Evolutionary conservation across 2,113 vertebrate genomes (phyloP).

Genomic region (Indicator indicator): DNA sequence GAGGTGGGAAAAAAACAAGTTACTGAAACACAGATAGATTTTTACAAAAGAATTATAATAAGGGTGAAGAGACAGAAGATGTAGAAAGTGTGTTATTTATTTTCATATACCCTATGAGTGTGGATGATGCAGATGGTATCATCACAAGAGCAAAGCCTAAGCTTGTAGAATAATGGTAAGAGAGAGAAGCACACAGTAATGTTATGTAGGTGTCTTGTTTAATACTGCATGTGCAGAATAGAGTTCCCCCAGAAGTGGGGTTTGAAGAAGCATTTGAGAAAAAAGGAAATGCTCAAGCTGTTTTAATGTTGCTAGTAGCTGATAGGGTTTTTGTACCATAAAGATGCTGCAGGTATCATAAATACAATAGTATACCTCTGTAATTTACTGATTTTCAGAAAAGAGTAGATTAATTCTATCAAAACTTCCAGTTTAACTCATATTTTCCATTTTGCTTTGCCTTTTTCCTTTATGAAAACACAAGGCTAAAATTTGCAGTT

Average conservation of each 20-base stretch:
- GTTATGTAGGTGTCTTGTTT: neutral
- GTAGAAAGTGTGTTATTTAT: neutral
- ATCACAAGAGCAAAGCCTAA: neutral
- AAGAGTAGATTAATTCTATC: neutral
- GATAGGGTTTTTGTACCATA: neutral
- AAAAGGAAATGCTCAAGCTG: neutral
- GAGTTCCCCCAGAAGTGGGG: neutral
- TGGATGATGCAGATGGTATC: neutral
- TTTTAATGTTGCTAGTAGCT: neutral
- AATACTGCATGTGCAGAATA: neutral
- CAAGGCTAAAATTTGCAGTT: neutral
- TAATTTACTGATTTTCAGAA: neutral
- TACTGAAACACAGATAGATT: neutral
- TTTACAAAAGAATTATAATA: neutral
- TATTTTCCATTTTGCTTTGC: neutral
- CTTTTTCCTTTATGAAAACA: neutral
- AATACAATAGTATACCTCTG: neutral
- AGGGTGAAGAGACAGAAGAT: neutral
- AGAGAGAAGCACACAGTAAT: neutral
- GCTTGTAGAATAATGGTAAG: neutral
- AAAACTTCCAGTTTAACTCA: neutral
- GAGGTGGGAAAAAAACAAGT: neutral
- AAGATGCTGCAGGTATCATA: accelerated
- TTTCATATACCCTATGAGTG: neutral
- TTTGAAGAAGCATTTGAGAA: neutral